Percentiles rank a stretch among this genome's conserved stretches.
Conservation (phyloP, 1,140 invertebrate species). For the Halesus radiatus region DNA sequence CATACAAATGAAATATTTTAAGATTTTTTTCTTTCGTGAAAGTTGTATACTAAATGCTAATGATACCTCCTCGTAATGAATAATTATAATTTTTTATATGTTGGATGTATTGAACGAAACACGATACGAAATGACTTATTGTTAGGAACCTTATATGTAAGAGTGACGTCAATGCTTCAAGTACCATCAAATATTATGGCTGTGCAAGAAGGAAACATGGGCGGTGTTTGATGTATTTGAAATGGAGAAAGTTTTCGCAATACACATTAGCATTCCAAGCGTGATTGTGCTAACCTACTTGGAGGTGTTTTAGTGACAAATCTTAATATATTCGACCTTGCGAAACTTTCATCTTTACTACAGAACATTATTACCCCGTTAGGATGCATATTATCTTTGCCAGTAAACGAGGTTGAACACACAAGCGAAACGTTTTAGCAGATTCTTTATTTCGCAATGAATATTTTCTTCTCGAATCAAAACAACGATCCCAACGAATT, state of each 20-base stretch:
- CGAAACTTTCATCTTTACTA: constrained; percentile 27
- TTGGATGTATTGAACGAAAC: too few species aligned
- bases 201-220: neutral
- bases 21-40: too few species aligned
- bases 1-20: too few species aligned
- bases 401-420: too few species aligned
- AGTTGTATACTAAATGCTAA: too few species aligned
- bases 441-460: too few species aligned
- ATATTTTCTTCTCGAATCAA: too few species aligned
- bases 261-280: constrained; percentile 32
- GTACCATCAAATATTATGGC: neutral
- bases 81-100: too few species aligned
- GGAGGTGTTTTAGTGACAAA: constrained; percentile 52
- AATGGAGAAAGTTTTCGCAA: constrained; percentile 53
- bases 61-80: too few species aligned
- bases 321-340: constrained; percentile 50
- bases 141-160: constrained; percentile 20
- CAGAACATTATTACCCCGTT: neutral
- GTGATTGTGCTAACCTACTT: constrained; percentile 51
- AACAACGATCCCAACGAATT: too few species aligned
- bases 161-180: constrained; percentile 2
- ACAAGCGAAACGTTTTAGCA: too few species aligned
- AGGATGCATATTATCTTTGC: too few species aligned
- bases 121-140: neutral
- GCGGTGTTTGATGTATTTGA: neutral